Base-by-base conservation (phyloP, 2,113 vertebrate genomes). In the Dinomys branickii region DNA sequence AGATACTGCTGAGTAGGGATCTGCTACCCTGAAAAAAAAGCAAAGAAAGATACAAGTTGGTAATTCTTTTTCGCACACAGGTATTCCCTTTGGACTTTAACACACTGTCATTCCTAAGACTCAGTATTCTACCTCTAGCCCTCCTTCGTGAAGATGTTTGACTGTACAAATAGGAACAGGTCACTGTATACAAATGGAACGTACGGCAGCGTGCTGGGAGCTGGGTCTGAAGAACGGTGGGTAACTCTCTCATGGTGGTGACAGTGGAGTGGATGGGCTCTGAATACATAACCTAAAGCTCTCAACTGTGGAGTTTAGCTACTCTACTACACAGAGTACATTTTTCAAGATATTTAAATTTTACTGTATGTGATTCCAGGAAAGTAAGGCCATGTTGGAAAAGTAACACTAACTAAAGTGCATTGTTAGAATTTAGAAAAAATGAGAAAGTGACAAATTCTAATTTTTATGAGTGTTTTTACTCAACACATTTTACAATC, bases 301-400 rank as follows among this genome's bases (percentile, higher is more conserved):
- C 38, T 52, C 73, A 89, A 85, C 41, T 69, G 75, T 50, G 41
- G 91, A 90, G n/a, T 38, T n/a, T 85, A 82, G 28, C 33, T 56
- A 90, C 54, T 80, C 82, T 81, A 52, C 58, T 52, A 80, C 11
- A 73, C 1, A 77, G 28, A 91, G 92, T 54, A 61, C n/a, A 59
- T 80, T 87, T 94, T 96, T 88, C 50, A 92, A 85, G 69, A 82
- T 90, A 58, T 56, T 96, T 82, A 89, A 89, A 50, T 83, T 91
- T 78, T 93, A 91, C 56, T 61, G 17, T 33, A 56, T 65, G 65
- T 5, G 67, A 44, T 84, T 61, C 7, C 50, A 63, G 61, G 67
- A 94, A 96, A 92, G 75, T 30, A 88, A 80, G 24, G 75, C 22
- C 19, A 59, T 16, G 10, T 63, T 92, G 85, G 73, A 95, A 96